A percentile compares a stretch with the other conserved stretches of the same genome.
Conservation (phyloP, 2,113 vertebrate genomes). For the Lepus timidus region DNA sequence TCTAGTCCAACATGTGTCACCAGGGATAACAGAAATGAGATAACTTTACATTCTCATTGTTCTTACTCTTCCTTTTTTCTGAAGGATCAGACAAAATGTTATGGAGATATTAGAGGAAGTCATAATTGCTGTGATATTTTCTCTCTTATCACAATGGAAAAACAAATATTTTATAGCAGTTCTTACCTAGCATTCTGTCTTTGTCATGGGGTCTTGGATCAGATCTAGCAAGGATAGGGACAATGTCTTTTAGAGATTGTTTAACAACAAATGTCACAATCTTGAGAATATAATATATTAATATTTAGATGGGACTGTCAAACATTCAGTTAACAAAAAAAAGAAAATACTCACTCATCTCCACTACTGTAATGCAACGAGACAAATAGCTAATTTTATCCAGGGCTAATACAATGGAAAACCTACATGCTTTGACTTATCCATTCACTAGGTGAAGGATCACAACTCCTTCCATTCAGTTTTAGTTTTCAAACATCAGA, state of each 20-base stretch:
- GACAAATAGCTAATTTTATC: not conserved
- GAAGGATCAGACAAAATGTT: constrained; percentile 16
- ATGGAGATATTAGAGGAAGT: not conserved
- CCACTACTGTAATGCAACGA: not conserved
- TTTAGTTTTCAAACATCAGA: not conserved
- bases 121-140: not conserved
- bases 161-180: not conserved
- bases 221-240: not conserved
- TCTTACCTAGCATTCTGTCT: not conserved
- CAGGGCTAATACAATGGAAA: not conserved
- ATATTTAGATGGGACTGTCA: not conserved
- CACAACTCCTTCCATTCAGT: not conserved
- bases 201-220: not conserved
- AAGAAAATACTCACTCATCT: not conserved
- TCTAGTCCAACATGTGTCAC: constrained; percentile 33
- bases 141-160: not conserved
- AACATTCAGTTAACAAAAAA: not conserved
- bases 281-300: not conserved
- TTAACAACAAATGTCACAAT: not conserved
- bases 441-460: not conserved
- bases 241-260: not conserved
- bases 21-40: not conserved
- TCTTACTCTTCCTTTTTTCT: constrained; percentile 27
- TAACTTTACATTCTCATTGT: not conserved
- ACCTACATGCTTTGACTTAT: not conserved